phyloP scores from a whole-genome alignment of 2,888 invertebrate species.

The Cheilosia grossa region DNA sequence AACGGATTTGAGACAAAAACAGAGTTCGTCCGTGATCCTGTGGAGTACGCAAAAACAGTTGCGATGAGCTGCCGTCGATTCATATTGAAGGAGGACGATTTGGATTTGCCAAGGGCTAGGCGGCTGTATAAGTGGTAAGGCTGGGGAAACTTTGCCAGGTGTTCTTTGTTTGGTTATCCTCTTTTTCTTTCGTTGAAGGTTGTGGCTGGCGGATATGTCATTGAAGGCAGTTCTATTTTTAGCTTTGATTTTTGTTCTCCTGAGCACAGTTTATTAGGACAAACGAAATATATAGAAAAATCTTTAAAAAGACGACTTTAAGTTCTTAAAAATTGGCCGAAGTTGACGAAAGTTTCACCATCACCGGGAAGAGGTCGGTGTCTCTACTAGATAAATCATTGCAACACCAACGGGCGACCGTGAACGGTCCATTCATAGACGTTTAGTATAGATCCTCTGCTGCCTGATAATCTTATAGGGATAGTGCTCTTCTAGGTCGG shows the following conservation, averaged over 20 bases:
- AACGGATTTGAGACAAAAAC: slow-evolving; percentile 43
- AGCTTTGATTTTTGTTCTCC: not conserved
- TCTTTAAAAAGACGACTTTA: too few species aligned
- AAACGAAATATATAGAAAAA: too few species aligned
- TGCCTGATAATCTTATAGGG: too few species aligned
- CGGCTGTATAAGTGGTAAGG: slow-evolving; percentile 54
- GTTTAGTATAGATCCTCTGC: too few species aligned
- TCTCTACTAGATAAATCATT: too few species aligned
- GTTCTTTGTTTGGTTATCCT: not conserved
- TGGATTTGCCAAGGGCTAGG: slow-evolving; percentile 36
- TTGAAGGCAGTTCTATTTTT: not conserved
- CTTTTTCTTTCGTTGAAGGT: slow-evolving; percentile 1
- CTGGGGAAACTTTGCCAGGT: not conserved
- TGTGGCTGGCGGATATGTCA: slow-evolving; percentile 19
- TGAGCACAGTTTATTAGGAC: not conserved
- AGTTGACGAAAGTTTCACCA: too few species aligned
- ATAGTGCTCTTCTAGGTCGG: too few species aligned
- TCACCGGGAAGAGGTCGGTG: too few species aligned
- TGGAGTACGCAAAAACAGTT: slow-evolving; percentile 50
- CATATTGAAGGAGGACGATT: slow-evolving; percentile 55
- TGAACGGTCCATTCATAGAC: too few species aligned
- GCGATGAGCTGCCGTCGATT: slow-evolving; percentile 61
- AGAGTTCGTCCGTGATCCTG: slow-evolving; percentile 34
- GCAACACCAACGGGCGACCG: too few species aligned
- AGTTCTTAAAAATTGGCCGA: too few species aligned